A percentile compares a stretch with the other conserved stretches of the same genome.
Conservation (phyloP, 2,888 invertebrate genomes). For the Bugula neritina region DNA sequence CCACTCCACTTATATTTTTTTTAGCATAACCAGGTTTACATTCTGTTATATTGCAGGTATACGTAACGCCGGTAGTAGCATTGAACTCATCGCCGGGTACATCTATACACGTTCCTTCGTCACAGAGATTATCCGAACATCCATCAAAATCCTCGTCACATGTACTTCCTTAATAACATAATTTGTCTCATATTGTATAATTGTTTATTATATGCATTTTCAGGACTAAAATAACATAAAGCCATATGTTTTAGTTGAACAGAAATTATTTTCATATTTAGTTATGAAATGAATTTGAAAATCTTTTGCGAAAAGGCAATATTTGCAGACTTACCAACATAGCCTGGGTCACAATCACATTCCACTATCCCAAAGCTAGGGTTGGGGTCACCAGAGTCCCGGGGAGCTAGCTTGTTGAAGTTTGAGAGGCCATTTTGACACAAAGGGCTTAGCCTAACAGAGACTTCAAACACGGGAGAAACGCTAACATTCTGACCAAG, state of each 20-base stretch:
- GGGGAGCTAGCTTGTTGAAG: neutral
- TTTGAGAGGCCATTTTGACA: neutral
- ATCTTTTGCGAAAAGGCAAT: too few relatives aligned
- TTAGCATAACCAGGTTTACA: neutral
- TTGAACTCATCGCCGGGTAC: neutral
- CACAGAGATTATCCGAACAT: constrained; percentile 9
- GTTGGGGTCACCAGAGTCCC: neutral
- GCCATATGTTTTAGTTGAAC: too few relatives aligned
- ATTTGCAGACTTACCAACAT: constrained; percentile 11
- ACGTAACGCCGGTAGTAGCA: neutral
- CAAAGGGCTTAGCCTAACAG: neutral
- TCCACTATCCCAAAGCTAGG: neutral
- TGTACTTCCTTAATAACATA: neutral
- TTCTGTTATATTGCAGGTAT: neutral
- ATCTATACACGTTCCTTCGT: neutral
- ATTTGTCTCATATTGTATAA: too few relatives aligned
- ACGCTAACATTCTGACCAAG: neutral
- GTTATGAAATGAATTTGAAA: too few relatives aligned
- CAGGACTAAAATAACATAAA: too few relatives aligned
- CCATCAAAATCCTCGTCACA: constrained; percentile 3
- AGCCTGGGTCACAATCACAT: neutral
- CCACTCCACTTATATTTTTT: neutral
- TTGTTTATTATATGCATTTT: too few relatives aligned
- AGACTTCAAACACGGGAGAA: constrained; percentile 16
- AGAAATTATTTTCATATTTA: too few relatives aligned